Evolutionary conservation across 2,888 invertebrate genomes (phyloP), one percentile per base, ranked within the genome.

Genomic region (Tipula lateralis): DNA sequence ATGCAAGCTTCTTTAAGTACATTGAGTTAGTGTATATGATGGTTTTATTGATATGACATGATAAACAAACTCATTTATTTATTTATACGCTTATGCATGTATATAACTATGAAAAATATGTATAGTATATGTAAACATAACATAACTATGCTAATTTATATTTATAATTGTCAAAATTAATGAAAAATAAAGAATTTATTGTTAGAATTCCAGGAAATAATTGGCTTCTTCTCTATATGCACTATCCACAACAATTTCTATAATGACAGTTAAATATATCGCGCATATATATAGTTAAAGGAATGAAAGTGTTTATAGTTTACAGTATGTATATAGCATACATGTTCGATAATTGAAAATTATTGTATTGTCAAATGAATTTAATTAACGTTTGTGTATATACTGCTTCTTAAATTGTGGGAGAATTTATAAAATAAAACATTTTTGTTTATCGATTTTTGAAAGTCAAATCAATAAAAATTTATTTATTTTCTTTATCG

Each of bases 271-370:
- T 24, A 24, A 66, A 66, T 66, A 24, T 24, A 66, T 66, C 4
- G 66, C 19, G 24, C 44, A 44, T 16, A 44, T 44, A 44, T 66
- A 9, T 13, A 39, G 39, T 16, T 19, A n/a, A n/a, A 16, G 44
- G 24, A 66, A 66, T 66, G 66, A 66, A 66, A 66, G 66, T 66
- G 66, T 66, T 66, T 44, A 16, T 16, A 66, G 19, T 24, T 66
- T 24, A 24, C 66, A 9, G 24, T 24, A 39, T 39, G 16, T 19
- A 50, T 39, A 13, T 39, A 19, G 5, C 6, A 6, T 50, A 19
- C 50, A 50, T 50, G 66, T 66, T 66, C 66, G 66, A 24, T 66
- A 66, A 66, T 66, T 66, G 66, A 66, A 66, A 66, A 66, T 66
- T 66, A 66, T 66, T 66, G 66, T 66, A 66, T 66, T 66, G 66